Percentiles rank a stretch among this genome's conserved stretches.
These are phyloP conservation scores for Cheilinus undulatus DNA, from an alignment of 2,113 vertebrate species.

Conservation along the genomic window DNA sequence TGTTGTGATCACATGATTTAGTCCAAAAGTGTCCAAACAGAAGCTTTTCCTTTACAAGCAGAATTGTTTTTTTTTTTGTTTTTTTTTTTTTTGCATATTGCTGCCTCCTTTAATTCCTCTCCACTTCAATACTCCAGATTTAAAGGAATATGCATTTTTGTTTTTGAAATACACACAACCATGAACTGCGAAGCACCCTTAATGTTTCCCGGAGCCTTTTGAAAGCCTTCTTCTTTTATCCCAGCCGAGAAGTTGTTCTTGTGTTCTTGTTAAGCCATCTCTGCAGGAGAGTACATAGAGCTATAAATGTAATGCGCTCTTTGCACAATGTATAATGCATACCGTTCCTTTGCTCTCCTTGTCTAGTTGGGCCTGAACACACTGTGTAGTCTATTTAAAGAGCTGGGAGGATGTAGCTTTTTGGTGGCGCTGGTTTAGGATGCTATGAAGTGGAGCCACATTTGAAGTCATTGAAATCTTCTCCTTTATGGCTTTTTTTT, in stretches of 20 bases:
- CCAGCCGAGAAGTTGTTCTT: background rate
- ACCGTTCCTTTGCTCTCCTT: constrained; percentile 38
- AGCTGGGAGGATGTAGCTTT: constrained; percentile 20
- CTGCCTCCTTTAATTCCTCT: too few relatives aligned
- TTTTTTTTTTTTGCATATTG: too few relatives aligned
- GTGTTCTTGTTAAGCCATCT: constrained; percentile 55
- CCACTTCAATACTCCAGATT: background rate
- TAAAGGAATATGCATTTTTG: background rate
- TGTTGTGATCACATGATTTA: too few relatives aligned
- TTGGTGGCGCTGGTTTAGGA: constrained; percentile 26
- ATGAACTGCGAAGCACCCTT: background rate
- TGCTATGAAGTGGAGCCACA: constrained; percentile 19
- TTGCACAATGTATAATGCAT: constrained; percentile 70
- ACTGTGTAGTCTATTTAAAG: constrained; percentile 53
- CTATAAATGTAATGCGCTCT: constrained; percentile 66
- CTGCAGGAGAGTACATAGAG: constrained; percentile 44
- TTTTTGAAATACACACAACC: too few relatives aligned
- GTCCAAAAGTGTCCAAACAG: too few relatives aligned
- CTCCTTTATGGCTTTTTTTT: background rate
- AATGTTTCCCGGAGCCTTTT: background rate
- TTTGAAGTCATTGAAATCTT: background rate
- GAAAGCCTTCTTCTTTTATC: too few relatives aligned
- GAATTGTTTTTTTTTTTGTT: too few relatives aligned
- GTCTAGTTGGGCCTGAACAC: constrained; percentile 38
- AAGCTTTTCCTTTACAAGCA: too few relatives aligned